These are phyloP conservation scores for Holothuria glaberrima DNA, from an alignment of 35 echinoderm and acorn worm genomes.

Conservation along the genomic window DNA sequence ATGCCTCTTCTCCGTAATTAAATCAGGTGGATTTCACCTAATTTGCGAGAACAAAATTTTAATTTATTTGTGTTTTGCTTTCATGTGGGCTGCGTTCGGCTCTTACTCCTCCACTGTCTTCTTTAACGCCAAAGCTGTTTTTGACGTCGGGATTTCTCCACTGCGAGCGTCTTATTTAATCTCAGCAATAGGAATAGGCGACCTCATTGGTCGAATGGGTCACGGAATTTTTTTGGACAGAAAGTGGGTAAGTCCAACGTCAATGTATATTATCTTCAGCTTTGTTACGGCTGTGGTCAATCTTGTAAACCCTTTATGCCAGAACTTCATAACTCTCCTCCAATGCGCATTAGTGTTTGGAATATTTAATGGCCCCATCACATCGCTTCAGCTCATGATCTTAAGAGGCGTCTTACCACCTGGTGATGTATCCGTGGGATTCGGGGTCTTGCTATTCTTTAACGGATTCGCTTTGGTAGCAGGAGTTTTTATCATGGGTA, in stretches of 20 bases:
- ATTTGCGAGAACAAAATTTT: constrained; percentile 34
- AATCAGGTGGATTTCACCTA: constrained; percentile 34
- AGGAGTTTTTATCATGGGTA: constrained; percentile 44
- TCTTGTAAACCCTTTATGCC: constrained; percentile 12
- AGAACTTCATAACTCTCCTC: constrained; percentile 31
- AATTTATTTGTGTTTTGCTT: constrained; percentile 45
- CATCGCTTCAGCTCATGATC: constrained; percentile 36
- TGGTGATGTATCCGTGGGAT: constrained; percentile 28
- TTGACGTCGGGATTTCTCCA: constrained; percentile 34
- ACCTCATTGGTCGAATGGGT: background rate
- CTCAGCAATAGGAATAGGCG: constrained; percentile 42
- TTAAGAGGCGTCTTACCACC: constrained; percentile 27
- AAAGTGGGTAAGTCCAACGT: constrained; percentile 23
- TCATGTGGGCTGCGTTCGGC: constrained; percentile 27
- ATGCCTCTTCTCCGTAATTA: constrained; percentile 39
- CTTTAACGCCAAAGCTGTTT: constrained; percentile 47
- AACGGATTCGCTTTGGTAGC: constrained; percentile 38
- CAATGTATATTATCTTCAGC: constrained; percentile 29
- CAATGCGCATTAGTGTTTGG: constrained; percentile 45
- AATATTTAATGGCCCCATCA: constrained; percentile 20
- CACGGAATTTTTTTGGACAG: constrained; percentile 47
- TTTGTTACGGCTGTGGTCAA: constrained; percentile 20
- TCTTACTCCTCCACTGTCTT: constrained; percentile 36
- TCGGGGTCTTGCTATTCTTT: constrained; percentile 49
- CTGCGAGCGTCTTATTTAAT: constrained; percentile 22